A percentile compares a stretch with the other conserved stretches of the same genome.
These are phyloP conservation scores for Apantesis nais DNA, from an alignment of 2,888 invertebrate genomes.

Conservation along the genomic window DNA sequence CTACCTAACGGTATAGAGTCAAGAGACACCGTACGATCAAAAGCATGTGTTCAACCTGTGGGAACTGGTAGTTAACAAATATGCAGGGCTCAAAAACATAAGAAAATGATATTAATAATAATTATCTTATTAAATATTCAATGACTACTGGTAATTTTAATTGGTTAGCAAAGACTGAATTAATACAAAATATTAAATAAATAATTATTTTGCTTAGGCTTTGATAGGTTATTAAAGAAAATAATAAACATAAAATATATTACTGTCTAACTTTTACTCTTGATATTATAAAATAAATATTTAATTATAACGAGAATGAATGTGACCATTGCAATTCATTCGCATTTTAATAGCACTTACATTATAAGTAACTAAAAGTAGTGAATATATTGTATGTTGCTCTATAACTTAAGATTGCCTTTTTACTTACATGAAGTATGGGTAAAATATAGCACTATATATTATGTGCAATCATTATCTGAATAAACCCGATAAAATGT, in stretches of 20 bases:
- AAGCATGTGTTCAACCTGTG: constrained; percentile 37
- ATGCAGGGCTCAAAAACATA: background rate
- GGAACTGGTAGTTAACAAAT: constrained; percentile 18
- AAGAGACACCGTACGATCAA: constrained; percentile 61
- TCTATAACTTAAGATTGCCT: background rate
- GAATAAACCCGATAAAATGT: background rate
- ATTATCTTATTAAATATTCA: background rate
- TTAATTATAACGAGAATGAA: background rate
- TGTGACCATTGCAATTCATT: too few species aligned
- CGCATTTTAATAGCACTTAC: too few species aligned
- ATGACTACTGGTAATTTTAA: background rate
- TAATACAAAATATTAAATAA: background rate
- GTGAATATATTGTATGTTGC: background rate
- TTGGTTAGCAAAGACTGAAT: background rate
- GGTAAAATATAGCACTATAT: background rate
- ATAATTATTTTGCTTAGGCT: background rate
- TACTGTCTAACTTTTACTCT: background rate
- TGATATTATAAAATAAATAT: background rate
- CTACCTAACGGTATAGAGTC: constrained; percentile 76
- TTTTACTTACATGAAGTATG: background rate
- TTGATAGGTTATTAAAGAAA: background rate
- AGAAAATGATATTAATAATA: background rate
- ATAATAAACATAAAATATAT: background rate
- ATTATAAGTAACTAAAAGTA: too few species aligned
- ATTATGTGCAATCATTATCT: background rate